Evolutionary conservation across 2,797 vertebrate species (phyloP).

Genomic region (Hypotaenidia okinawae): DNA sequence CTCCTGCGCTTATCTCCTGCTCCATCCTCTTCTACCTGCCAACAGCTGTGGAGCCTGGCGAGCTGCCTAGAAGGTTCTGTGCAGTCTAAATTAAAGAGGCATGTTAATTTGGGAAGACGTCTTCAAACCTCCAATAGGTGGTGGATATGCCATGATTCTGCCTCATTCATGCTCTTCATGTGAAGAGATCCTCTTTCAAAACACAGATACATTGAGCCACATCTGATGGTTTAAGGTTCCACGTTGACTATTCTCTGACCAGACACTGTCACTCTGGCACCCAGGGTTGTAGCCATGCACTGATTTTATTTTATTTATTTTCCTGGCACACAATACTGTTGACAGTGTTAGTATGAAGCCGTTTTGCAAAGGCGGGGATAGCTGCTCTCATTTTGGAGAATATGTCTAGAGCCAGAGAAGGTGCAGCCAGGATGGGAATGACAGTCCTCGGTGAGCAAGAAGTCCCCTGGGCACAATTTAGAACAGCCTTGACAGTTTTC

Average conservation of each 20-base stretch:
- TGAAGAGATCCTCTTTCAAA: not conserved
- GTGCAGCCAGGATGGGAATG: not conserved
- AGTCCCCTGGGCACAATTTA: not conserved
- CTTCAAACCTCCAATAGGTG: not conserved
- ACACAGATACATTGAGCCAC: not conserved
- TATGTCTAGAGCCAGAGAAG: not conserved
- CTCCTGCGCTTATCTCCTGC: not conserved
- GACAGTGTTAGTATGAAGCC: not conserved
- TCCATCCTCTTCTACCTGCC: conserved; percentile 24
- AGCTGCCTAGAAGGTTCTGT: not conserved
- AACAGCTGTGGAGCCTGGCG: not conserved
- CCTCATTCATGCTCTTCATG: not conserved
- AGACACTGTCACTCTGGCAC: not conserved
- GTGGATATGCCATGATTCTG: not conserved
- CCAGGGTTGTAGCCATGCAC: not conserved
- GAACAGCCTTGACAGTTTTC: not conserved
- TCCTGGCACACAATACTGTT: not conserved
- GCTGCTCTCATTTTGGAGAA: not conserved
- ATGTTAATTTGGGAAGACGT: conserved; percentile 12
- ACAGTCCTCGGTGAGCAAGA: not conserved
- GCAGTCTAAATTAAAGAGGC: not conserved
- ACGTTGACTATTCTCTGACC: not conserved
- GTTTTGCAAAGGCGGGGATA: not conserved
- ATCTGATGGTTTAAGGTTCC: not conserved
- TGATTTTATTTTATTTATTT: not conserved